Percentiles rank a stretch among this genome's conserved stretches.
phyloP scores from a whole-genome alignment of 2,888 invertebrate genomes.

The Plebejus argus region DNA sequence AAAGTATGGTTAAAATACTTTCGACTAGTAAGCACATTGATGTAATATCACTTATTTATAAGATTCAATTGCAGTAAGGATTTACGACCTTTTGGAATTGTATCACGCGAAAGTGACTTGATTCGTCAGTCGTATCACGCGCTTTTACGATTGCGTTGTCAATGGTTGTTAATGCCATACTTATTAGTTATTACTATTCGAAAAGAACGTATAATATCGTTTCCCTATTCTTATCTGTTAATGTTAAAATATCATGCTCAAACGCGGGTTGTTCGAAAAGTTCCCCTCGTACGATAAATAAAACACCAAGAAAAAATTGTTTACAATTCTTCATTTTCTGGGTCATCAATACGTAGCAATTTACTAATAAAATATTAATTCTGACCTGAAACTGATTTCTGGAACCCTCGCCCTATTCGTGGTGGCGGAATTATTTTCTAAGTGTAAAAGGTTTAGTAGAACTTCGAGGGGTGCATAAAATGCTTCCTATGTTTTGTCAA shows the following conservation, averaged over 20 bases:
- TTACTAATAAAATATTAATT: slow-evolving; percentile 31
- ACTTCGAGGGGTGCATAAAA: slow-evolving; percentile 43
- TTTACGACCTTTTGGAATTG: no score
- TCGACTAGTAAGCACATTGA: no score
- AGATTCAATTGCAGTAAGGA: no score
- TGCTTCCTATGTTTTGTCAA: slow-evolving; percentile 27
- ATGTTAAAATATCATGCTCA: neutral
- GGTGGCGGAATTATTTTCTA: slow-evolving; percentile 60
- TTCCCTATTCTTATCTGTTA: neutral
- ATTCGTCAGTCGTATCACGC: no score
- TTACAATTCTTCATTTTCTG: slow-evolving; percentile 6
- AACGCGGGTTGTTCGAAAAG: neutral
- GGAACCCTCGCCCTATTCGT: slow-evolving; percentile 41
- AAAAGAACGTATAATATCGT: no score
- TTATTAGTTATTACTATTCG: no score
- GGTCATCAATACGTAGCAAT: slow-evolving; percentile 30
- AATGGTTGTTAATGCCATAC: no score
- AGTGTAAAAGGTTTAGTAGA: slow-evolving; percentile 60
- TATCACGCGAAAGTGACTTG: no score
- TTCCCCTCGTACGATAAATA: neutral
- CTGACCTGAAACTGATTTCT: slow-evolving; percentile 26
- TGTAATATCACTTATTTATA: no score
- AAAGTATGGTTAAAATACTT: no score
- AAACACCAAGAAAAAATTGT: neutral
- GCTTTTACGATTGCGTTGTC: no score